Evolutionary conservation across 2,888 invertebrate genomes (phyloP).

Genomic region (Osedax fenrisi): DNA sequence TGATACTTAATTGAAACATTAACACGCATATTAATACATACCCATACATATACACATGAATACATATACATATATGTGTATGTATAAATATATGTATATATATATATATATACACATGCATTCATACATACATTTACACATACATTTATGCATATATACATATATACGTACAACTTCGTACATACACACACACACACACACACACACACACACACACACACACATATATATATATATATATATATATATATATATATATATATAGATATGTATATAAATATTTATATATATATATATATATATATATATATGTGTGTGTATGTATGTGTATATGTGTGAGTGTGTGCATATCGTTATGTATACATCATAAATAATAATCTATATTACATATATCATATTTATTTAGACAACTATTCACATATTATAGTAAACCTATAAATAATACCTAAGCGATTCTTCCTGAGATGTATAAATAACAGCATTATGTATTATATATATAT

Average conservation of each 20-base stretch:
- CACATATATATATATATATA: background rate
- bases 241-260: background rate
- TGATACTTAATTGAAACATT: no score
- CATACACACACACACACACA: background rate
- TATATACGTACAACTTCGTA: background rate
- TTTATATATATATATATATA: background rate
- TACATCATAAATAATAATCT: no score
- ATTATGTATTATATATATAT: background rate
- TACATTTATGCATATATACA: background rate
- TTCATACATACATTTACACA: background rate
- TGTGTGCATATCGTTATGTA: no score
- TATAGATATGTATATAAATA: background rate
- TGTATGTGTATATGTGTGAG: no score
- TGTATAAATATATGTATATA: no score
- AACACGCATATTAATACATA: background rate
- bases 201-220: slow-evolving; percentile 2
- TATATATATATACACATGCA: slow-evolving; percentile 2
- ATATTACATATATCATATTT: no score
- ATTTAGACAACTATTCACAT: no score
- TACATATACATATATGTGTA: background rate
- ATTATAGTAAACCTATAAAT: no score
- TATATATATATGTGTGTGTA: background rate
- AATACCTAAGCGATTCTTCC: no score
- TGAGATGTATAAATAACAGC: no score
- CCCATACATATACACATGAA: background rate